phyloP scores from a whole-genome alignment of 2,888 invertebrate species.

The Apamea sordens region DNA sequence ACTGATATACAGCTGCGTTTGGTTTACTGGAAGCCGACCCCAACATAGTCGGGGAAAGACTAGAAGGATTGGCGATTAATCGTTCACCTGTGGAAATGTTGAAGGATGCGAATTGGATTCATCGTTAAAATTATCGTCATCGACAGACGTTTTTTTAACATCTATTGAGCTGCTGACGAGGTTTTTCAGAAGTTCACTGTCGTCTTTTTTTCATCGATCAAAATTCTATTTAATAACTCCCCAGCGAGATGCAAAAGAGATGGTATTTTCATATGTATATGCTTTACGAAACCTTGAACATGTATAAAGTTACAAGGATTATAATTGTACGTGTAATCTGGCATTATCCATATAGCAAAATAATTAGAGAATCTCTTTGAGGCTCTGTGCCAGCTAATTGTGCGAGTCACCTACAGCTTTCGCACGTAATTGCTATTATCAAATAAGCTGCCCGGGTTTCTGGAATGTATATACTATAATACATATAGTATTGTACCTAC shows the following conservation, averaged over 20 bases:
- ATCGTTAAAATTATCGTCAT: too few relatives aligned
- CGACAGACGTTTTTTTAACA: background rate
- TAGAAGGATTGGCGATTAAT: background rate
- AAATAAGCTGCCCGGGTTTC: background rate
- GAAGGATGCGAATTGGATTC: background rate
- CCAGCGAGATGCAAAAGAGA: background rate
- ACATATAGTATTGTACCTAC: background rate
- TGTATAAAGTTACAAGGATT: background rate
- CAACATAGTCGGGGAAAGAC: background rate
- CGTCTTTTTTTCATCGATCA: background rate
- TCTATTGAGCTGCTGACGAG: background rate
- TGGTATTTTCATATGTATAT: background rate
- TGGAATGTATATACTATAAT: background rate
- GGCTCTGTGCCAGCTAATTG: constrained; percentile 28
- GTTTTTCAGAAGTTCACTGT: background rate
- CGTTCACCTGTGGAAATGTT: background rate
- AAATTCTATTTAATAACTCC: background rate
- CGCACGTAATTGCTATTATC: constrained; percentile 21
- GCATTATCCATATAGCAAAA: background rate
- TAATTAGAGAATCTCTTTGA: constrained; percentile 46
- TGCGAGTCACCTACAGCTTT: background rate
- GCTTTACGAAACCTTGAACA: background rate
- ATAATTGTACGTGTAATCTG: constrained; percentile 27
- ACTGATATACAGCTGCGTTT: background rate
- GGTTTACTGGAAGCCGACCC: background rate